Base-by-base conservation (phyloP, 2,113 vertebrate genomes). In the Sinocyclocheilus rhinocerous region DNA sequence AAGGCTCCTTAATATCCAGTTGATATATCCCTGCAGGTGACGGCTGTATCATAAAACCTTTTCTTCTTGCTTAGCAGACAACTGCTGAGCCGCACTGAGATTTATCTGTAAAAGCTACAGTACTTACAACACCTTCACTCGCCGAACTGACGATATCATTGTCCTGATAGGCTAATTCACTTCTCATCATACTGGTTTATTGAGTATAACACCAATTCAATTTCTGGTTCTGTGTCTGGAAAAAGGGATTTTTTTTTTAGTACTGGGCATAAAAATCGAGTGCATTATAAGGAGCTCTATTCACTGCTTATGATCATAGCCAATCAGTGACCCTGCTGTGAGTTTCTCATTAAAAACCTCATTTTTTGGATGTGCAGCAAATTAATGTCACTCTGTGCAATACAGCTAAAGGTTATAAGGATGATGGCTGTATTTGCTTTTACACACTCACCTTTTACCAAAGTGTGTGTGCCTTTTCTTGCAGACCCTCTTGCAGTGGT, bases 101-200 rank as follows among this genome's bases (percentile, higher is more conserved):
- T 73, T 75, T 67, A 76, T 79, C 52, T 86, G 65, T 55, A 86
- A 73, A 61, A 79, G 75, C 65, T 80, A 73, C 81, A 39, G 67
- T 57, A 70, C 63, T 73, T 87, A 45, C 36, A 73, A 83, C 87
- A 48, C 70, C 15, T 82, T 77, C 48, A 59, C 48, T 81, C 33
- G 22, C 24, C 15, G n/a, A 52, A 76, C 76, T 26, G 78, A 67
- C 84, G 72, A 87, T 69, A 85, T 83, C 72, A n/a, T 57, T 48
- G 80, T 52, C 72, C 16, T 33, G 61, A 70, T 57, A 45, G 26
- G 59, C 85, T 81, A 63, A 83, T 83, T 87, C 69, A 83, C 50
- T 63, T 82, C 85, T 87, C 80, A 87, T 87, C 85, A 57, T 57
- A 83, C 80, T 22, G 72, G 57, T 85, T 85, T 85, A 85, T 85